phyloP scores from a whole-genome alignment of 2,113 vertebrate species.

The Thunnus maccoyii region DNA sequence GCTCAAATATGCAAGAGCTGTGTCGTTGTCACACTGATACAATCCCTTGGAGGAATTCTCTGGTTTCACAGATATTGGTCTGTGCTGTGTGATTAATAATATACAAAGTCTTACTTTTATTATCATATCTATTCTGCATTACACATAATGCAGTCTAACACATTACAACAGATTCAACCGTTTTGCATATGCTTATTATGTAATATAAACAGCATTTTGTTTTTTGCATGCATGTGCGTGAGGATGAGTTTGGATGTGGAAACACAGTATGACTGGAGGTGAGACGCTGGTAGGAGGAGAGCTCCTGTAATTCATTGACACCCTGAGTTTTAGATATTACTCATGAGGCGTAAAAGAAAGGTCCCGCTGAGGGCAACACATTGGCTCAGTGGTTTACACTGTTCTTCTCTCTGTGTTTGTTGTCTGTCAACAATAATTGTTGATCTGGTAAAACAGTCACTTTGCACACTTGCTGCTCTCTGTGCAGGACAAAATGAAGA shows the following conservation, averaged over 20 bases:
- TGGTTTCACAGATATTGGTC: no score
- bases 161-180: neutral
- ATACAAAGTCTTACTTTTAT: no score
- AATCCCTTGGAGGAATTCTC: no score
- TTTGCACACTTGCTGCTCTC: neutral
- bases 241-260: no score
- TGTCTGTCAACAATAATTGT: no score
- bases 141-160: neutral
- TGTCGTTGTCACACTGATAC: neutral
- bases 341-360: neutral
- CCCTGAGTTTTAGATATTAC: neutral
- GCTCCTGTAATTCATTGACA: constrained; percentile 9
- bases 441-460: neutral
- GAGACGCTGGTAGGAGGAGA: neutral
- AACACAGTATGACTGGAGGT: neutral
- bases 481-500: constrained; percentile 56
- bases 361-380: no score
- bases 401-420: no score
- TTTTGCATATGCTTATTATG: neutral
- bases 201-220: neutral
- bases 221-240: no score
- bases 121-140: no score
- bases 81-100: no score
- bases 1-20: neutral
- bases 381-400: no score